Percentiles rank a stretch among this genome's conserved stretches.
Conservation (phyloP, 2,888 invertebrate species). For the Ctenicera cuprea region DNA sequence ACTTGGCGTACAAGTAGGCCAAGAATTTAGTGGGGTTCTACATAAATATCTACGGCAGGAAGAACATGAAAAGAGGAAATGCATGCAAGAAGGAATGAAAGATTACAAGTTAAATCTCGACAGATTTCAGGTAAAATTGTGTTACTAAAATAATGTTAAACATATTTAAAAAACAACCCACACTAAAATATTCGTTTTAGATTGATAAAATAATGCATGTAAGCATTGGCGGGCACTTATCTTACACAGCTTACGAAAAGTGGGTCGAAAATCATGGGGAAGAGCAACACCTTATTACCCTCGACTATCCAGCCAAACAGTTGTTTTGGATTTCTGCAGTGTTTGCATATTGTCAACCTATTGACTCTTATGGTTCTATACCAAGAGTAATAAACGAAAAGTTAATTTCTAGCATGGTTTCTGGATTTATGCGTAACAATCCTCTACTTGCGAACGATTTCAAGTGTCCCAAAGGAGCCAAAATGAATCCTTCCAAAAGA, state of each 20-base stretch:
- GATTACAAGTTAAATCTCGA: neutral
- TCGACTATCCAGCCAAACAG: constrained; percentile 79
- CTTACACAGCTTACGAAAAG: constrained; percentile 74
- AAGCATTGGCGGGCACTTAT: constrained; percentile 25
- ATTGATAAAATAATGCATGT: constrained; percentile 4
- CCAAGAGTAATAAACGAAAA: neutral
- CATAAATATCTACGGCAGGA: constrained; percentile 53
- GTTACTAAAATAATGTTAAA: constrained; percentile 65
- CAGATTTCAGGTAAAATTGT: neutral
- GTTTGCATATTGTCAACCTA: constrained; percentile 63
- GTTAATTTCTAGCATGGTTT: constrained; percentile 10
- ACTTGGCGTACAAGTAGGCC: constrained; percentile 54
- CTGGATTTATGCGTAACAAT: constrained; percentile 27
- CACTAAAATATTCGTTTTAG: constrained; percentile 24
- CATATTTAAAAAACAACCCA: neutral
- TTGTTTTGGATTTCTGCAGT: constrained; percentile 64
- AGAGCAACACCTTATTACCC: constrained; percentile 81
- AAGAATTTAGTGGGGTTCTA: neutral
- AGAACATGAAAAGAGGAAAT: neutral
- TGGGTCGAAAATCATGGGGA: constrained; percentile 80
- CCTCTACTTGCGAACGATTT: constrained; percentile 46
- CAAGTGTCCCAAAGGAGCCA: constrained; percentile 38
- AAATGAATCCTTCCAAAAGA: constrained; percentile 43
- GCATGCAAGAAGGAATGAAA: neutral
- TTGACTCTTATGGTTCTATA: neutral